phyloP scores from a whole-genome alignment of 2,888 invertebrate genomes.

The Brachyopa scutellaris region DNA sequence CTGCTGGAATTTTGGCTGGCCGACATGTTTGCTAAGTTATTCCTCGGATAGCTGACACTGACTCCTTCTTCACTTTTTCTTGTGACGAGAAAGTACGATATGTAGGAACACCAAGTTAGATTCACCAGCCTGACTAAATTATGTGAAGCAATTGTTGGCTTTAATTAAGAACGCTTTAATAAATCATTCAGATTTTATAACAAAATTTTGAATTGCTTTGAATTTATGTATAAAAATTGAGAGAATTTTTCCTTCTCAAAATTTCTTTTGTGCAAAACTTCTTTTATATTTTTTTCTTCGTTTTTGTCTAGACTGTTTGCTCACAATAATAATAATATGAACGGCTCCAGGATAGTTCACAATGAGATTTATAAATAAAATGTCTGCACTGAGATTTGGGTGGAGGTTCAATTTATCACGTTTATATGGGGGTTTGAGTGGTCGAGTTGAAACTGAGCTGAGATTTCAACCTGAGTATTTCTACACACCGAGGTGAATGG shows the following conservation, averaged over 20 bases:
- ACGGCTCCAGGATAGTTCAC: constrained; percentile 14
- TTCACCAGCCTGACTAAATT: constrained; percentile 69
- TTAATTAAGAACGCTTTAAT: constrained; percentile 28
- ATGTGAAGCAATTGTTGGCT: constrained; percentile 50
- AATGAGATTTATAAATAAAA: neutral
- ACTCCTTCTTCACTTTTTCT: constrained; percentile 61
- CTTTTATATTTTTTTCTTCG: constrained; percentile 45
- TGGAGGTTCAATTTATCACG: neutral
- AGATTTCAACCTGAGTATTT: too few species aligned
- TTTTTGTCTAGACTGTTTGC: constrained; percentile 61
- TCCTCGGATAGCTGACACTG: constrained; percentile 15
- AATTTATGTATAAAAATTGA: constrained; percentile 57
- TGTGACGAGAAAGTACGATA: constrained; percentile 61
- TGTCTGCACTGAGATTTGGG: neutral
- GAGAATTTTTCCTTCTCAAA: constrained; percentile 53
- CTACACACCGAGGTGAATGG: too few species aligned
- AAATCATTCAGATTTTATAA: constrained; percentile 20
- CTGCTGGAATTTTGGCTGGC: constrained; percentile 78
- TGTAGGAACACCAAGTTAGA: constrained; percentile 68
- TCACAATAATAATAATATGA: constrained; percentile 36
- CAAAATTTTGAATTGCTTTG: constrained; percentile 30
- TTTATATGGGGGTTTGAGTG: too few species aligned
- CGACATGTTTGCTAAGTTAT: constrained; percentile 76
- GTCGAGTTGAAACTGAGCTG: too few species aligned
- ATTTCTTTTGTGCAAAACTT: constrained; percentile 70